Evolutionary conservation across 2,888 invertebrate genomes (phyloP), one percentile per base, ranked within the genome.

Genomic region (Eurois occulta): DNA sequence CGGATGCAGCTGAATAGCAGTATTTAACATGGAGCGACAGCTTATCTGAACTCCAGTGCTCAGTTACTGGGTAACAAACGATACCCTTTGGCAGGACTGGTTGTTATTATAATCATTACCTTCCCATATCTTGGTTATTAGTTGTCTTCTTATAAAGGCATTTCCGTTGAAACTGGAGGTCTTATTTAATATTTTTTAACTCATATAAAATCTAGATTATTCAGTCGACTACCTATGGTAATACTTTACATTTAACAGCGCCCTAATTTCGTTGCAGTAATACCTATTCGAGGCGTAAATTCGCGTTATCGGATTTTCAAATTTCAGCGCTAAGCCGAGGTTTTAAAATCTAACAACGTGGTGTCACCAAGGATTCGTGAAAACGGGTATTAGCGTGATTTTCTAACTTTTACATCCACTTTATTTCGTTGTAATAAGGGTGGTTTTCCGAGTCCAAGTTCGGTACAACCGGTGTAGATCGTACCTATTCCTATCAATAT

Each of bases 371-470:
- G 18, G 3, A 18, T 58, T 18, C 8, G 8, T 64, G 10, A 11
- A 64, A 64, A 38, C 38, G 41, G 4, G n/a, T 41, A 8, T n/a
- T 65, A 4, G 16, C 8, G 8, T 16, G 8, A n/a, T 65, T n/a
- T 41, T 16, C 16, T 65, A n/a, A n/a, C 52, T 24, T 8, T 16
- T 13, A 21, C 2, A 58, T 3, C 10, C 11, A 28, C 71, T 62
- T 80, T 77, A 72, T 43, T 52, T 7, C 52, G 13, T 10, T 24
- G 6, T 21, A 18, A 0, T 62, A 71, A 80, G 18, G n/a, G 7
- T 0, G 11, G 4, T 48, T 16, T 79, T 71, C n/a, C 3, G 3
- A 18, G 7, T 2, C n/a, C 58, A 13, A 55, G 21, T 41, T 11
- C 16, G 11, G 7, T 11, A 35, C 16, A 11, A 5, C 5, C 21